Conservation (phyloP, 1,140 invertebrate species). For the Aporrectodea caliginosa region DNA sequence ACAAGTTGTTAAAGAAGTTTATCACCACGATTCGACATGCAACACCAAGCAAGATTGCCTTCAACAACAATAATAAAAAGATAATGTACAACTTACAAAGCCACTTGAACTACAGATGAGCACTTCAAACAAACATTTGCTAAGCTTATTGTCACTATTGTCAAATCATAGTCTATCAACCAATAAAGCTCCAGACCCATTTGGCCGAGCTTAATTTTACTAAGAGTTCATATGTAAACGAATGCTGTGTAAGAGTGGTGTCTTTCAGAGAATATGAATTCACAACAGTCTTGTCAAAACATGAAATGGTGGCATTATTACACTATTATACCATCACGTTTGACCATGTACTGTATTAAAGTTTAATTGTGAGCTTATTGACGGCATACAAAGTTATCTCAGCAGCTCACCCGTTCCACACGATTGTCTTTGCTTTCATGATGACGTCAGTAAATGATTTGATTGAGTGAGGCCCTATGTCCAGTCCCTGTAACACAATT, state of each 20-base stretch:
- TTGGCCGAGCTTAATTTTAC: too few species aligned
- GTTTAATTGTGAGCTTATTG: neutral
- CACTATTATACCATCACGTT: neutral
- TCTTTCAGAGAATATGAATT: neutral
- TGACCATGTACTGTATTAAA: neutral
- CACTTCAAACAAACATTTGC: too few species aligned
- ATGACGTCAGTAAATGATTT: constrained; percentile 74
- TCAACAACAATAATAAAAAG: neutral
- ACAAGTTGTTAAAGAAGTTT: too few species aligned
- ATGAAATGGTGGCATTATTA: neutral
- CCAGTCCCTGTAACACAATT: constrained; percentile 65
- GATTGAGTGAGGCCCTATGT: constrained; percentile 82
- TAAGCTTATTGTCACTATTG: too few species aligned
- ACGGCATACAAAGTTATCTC: too few species aligned
- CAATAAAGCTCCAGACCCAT: too few species aligned
- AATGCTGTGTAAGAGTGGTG: neutral
- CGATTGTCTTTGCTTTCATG: constrained; percentile 83
- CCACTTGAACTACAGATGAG: neutral
- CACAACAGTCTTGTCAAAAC: neutral
- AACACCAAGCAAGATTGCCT: neutral
- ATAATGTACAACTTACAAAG: neutral
- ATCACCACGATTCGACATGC: constrained; percentile 42
- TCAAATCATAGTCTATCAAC: too few species aligned
- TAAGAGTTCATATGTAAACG: neutral
- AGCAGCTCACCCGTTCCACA: constrained; percentile 85